Evolutionary conservation across 30 jellyfish, hydroid and myxozoan species (phyloP), one percentile per base, ranked within the genome.

Genomic region (Turritopsis dohrnii): DNA sequence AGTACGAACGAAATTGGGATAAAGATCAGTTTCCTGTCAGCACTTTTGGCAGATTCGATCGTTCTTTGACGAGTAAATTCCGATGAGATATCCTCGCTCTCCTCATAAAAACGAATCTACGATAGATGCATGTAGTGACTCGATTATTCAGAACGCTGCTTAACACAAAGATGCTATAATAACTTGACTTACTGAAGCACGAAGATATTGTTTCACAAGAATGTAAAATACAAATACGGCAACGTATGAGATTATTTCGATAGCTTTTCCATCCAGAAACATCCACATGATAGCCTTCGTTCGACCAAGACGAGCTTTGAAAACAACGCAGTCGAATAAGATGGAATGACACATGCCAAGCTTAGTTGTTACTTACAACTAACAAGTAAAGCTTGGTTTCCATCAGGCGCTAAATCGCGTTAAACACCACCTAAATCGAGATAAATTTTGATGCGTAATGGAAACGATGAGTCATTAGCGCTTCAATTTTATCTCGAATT

Each of bases 21-120:
- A 52, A 93, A 83, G 16, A 88, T 75, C 54, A 93, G 86, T 86
- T 93, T 93, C 4, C 90, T 80, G 75, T 93, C 98, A 16, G 96
- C 93, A 21, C 84, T 81, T 75, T 73, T 88, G 16, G 98, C 98
- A 7, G 96, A 83, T 31, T 71, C 80, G 66, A 93, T 29, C 5
- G 93, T 89, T 7, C 84, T 89, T 52, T 84, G 86, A 18, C 74
- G 71, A 72, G 84, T 76, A 1, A 86, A 84, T 18, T 54, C 76
- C 54, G 87, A 53, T 53, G 53, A 18, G 17, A 24, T 53, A 16
- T 53, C 28, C 16, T 80, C 82, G 19, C 28, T 31, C 19, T 27
- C 26, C 27, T 24, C 79, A 31, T 80, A 76, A 76, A 76, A 76
- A 1, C 60, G 60, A 41, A 41, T 41, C 60, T 41, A 41, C 13